Evolutionary conservation across 2,888 invertebrate genomes (phyloP), one percentile per base, ranked within the genome.

Genomic region (Dryococelus australis): DNA sequence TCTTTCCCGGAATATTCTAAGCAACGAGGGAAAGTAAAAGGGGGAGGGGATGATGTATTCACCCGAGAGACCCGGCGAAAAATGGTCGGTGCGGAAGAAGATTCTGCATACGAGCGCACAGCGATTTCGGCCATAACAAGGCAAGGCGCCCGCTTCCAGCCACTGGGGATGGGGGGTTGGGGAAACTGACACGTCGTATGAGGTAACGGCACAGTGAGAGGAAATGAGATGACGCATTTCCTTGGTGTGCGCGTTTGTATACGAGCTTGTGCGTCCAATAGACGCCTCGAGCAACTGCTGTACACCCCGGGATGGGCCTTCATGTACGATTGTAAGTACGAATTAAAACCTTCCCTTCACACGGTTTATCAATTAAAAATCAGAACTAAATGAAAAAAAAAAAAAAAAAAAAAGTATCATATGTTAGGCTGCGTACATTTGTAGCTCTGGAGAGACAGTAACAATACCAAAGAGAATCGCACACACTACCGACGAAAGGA

Each of bases 41-140:
- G n/a, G 65, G 65, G n/a, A 0, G 65, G 65, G 65, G 65, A 65
- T 65, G 65, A 65, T 65, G 65, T 65, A 65, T 65, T 65, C 65
- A 65, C 65, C 65, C 65, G 65, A 65, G 65, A 65, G 65, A 65
- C 65, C n/a, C 65, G 65, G 24, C 65, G 65, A 24, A 65, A 65
- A 65, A 65, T 65, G 65, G 65, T 65, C 65, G 65, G 65, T 65
- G 65, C 65, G 65, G 65, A 65, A 65, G 65, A 65, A 24, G 65
- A 65, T 65, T 65, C 65, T 65, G 65, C 65, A 65, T 65, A 65
- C 65, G 65, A n/a, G 65, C 65, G 65, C 65, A n/a, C 65, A 65
- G 65, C 65, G 65, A 65, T 65, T 65, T 65, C n/a, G 65, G 24
- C 20, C 20, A 24, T 65, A 65, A 65, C 65, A 65, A 65, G 65